A percentile compares a stretch with the other conserved stretches of the same genome.
These are phyloP conservation scores for Tachuris rubrigastra DNA, from an alignment of 2,113 vertebrate species.

Conservation along the genomic window DNA sequence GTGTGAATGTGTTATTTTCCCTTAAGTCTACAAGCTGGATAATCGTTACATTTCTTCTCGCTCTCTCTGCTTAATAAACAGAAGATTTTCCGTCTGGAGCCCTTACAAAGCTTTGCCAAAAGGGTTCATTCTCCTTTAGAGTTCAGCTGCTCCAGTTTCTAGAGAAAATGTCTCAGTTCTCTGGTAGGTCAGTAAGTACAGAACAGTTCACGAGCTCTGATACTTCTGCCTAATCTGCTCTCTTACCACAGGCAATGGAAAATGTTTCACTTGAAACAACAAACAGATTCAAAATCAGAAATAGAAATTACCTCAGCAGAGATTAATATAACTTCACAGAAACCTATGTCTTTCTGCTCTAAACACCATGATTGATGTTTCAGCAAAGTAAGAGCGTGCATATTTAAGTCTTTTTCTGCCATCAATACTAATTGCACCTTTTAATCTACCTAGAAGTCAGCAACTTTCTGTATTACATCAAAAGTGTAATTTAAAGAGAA, in stretches of 20 bases:
- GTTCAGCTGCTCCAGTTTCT: slow-evolving; percentile 12
- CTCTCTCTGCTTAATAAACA: not conserved
- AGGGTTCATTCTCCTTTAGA: slow-evolving; percentile 34
- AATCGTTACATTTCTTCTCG: not conserved
- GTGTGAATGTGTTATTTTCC: not conserved
- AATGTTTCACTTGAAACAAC: slow-evolving; percentile 60
- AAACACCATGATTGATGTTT: not conserved
- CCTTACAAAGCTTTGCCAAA: slow-evolving; percentile 20
- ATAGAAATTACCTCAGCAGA: slow-evolving; percentile 52
- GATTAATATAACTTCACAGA: slow-evolving; percentile 39
- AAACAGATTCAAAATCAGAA: slow-evolving; percentile 54
- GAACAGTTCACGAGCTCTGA: not conserved
- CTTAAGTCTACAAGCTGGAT: not conserved
- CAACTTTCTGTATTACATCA: not conserved
- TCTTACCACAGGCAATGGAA: slow-evolving; percentile 47
- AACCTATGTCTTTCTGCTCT: not conserved
- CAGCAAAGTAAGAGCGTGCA: not conserved
- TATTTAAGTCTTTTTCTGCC: not conserved
- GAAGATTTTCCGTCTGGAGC: not conserved
- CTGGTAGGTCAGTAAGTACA: slow-evolving; percentile 1
- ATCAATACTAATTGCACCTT: not conserved
- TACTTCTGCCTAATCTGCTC: slow-evolving; percentile 46
- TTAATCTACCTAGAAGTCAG: not conserved
- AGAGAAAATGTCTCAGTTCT: slow-evolving; percentile 19
- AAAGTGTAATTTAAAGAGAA: not conserved